phyloP scores from a whole-genome alignment of 2,888 invertebrate genomes.

The Allophyes oxyacanthae region DNA sequence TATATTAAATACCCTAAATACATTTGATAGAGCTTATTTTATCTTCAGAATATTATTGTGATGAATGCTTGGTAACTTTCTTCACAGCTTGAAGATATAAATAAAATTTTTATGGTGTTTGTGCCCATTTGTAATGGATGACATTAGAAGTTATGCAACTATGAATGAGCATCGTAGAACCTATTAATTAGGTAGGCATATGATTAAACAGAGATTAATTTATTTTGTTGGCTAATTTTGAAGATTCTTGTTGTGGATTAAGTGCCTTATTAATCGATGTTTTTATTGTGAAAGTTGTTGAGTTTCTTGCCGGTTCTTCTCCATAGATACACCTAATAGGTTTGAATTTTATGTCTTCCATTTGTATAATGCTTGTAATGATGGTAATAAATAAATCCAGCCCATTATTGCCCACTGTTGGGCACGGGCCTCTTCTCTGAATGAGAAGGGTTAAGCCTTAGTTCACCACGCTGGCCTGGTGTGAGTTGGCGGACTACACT shows the following conservation, averaged over 20 bases:
- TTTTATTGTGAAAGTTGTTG: conserved; percentile 5
- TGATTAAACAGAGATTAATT: conserved; percentile 3
- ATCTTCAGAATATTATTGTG: conserved; percentile 1
- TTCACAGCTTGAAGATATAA: neutral
- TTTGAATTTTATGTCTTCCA: too few species aligned
- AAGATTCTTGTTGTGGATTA: neutral
- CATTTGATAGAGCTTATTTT: too few species aligned
- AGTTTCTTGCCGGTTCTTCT: too few species aligned
- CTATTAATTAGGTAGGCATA: conserved; percentile 3
- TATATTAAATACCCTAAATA: too few species aligned
- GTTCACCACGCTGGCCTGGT: too few species aligned
- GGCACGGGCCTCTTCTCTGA: too few species aligned
- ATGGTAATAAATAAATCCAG: too few species aligned
- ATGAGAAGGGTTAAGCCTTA: too few species aligned
- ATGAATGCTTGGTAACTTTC: conserved; percentile 2
- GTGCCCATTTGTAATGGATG: neutral
- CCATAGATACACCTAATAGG: too few species aligned
- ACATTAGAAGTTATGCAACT: conserved; percentile 7
- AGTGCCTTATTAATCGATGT: neutral
- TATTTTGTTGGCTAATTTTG: conserved; percentile 17
- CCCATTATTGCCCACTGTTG: too few species aligned
- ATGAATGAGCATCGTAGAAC: neutral
- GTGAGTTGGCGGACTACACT: too few species aligned
- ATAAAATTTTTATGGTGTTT: neutral
- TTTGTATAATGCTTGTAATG: too few species aligned